Evolutionary conservation across 2,888 invertebrate species (phyloP), one percentile per base, ranked within the genome.

Genomic region (Gisinianus flammeolus): DNA sequence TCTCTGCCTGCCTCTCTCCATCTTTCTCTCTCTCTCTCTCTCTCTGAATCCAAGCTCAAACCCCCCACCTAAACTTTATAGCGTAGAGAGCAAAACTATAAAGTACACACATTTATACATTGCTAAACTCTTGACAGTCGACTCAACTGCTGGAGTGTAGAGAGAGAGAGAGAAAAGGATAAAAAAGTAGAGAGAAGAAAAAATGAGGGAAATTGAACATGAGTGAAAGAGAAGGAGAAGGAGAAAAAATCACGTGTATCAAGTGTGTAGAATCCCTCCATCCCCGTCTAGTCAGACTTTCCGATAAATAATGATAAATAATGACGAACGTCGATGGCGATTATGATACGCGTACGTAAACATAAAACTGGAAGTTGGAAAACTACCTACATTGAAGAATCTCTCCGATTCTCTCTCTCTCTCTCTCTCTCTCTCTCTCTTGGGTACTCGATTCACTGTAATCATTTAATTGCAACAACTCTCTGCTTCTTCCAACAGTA

Each of bases 261-360:
- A 66, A 66, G 30, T 30, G 31, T 58, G 19, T 19, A 8, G 22
- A 26, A 10, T 19, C n/a, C 0, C 19, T n/a, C 28, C 2, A 10
- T 66, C 19, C 66, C 58, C 62, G 28, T 58, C 56, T 28, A n/a
- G 72, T 71, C 71, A 71, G 62, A 62, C 72, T 62, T 73, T 73
- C 72, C 73, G 35, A 74, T 74, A 74, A 74, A 74, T 74, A 74
- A 74, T 64, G 35, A 74, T 74, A 74, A 74, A 74, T 74, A 74
- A 74, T 74, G 73, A 74, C 35, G 73, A 74, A 74, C 73, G 62
- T 74, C 73, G 62, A 74, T 74, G 64, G 35, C 64, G 64, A 73
- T 73, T 73, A 73, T 73, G 72, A 62, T 73, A 33, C 28, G 71
- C 33, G 22, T 44, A 35, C 5, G 35, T 12, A 35, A 5, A 35